Conservation (phyloP, 2,113 vertebrate genomes). For the Poeciliopsis retropinna region DNA sequence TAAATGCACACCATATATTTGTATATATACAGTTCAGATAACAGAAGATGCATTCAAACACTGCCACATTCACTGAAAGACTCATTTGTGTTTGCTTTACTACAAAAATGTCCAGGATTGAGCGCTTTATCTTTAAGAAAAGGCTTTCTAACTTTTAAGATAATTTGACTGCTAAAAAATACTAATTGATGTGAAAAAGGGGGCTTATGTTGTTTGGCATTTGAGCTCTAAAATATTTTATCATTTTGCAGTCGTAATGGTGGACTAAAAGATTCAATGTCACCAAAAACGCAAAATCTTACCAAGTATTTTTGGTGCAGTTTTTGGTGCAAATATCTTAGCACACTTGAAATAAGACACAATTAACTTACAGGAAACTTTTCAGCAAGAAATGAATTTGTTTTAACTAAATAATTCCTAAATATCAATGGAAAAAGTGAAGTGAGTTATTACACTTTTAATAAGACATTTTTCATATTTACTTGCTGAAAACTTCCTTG, state of each 20-base stretch:
- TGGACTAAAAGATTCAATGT: slow-evolving; percentile 5
- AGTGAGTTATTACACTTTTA: no score
- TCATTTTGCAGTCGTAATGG: slow-evolving; percentile 10
- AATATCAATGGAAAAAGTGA: no score
- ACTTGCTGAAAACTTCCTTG: no score
- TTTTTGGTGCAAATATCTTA: no score
- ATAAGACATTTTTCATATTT: no score
- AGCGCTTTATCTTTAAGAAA: slow-evolving; percentile 49
- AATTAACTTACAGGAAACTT: no score
- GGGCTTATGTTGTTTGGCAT: slow-evolving; percentile 60
- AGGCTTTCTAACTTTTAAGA: slow-evolving; percentile 47
- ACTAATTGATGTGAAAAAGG: slow-evolving; percentile 54
- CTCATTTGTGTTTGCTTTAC: slow-evolving; percentile 33
- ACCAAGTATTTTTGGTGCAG: no score
- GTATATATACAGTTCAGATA: slow-evolving; percentile 7
- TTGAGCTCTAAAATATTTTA: slow-evolving; percentile 44
- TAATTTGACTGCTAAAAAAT: slow-evolving; percentile 55
- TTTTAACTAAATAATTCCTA: no score
- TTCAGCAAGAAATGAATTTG: no score
- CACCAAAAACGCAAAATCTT: no score
- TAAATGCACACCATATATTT: slow-evolving; percentile 9
- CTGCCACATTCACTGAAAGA: slow-evolving; percentile 25
- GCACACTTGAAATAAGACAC: no score
- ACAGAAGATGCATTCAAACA: slow-evolving; percentile 35
- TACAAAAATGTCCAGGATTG: slow-evolving; percentile 44